These are phyloP conservation scores for Catharus minimus DNA, from an alignment of 2,113 vertebrate genomes.

Conservation along the genomic window DNA sequence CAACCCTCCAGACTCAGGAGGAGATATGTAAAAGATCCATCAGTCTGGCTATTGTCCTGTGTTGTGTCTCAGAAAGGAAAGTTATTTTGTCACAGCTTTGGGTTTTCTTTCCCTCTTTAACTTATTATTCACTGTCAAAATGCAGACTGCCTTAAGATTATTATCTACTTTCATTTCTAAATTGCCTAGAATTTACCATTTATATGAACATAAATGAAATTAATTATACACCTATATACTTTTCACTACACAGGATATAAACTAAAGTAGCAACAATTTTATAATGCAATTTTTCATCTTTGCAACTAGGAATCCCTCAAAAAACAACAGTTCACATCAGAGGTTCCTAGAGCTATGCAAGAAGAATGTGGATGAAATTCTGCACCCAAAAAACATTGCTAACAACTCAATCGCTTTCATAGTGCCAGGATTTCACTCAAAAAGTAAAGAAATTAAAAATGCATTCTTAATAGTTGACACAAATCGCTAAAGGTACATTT, in stretches of 20 bases:
- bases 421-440: not conserved
- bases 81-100: not conserved
- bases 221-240: not conserved
- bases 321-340: not conserved
- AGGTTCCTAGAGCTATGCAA: not conserved
- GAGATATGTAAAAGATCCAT: not conserved
- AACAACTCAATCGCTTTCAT: not conserved
- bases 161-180: not conserved
- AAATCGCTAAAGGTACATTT: not conserved
- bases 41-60: not conserved
- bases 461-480: not conserved
- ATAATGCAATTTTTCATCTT: slow-evolving; percentile 34
- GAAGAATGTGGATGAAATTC: not conserved
- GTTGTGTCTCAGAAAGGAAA: not conserved
- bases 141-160: not conserved
- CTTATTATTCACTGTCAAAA: not conserved
- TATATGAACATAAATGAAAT: slow-evolving; percentile 31
- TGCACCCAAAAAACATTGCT: not conserved
- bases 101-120: not conserved
- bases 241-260: not conserved
- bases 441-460: not conserved
- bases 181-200: not conserved
- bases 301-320: not conserved
- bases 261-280: slow-evolving; percentile 25
- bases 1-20: not conserved